Percentiles rank a stretch among this genome's conserved stretches.
These are phyloP conservation scores for Drosophila paramelanica DNA, from an alignment of 2,888 invertebrate species.

Conservation along the genomic window DNA sequence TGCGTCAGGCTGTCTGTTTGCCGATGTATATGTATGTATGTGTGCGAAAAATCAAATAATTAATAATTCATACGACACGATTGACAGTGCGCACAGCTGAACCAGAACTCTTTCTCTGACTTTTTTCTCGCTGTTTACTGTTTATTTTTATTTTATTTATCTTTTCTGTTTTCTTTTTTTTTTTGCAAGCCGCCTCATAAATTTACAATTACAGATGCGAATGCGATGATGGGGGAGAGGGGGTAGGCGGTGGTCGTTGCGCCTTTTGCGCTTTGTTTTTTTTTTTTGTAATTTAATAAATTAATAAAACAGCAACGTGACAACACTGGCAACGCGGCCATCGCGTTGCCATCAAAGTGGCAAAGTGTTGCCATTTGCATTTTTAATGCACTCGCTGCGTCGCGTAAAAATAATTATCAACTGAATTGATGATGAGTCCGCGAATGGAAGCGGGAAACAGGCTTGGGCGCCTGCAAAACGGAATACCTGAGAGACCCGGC, in stretches of 20 bases:
- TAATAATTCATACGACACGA: constrained; percentile 80
- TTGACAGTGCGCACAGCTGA: constrained; percentile 70
- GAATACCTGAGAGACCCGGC: constrained; percentile 26
- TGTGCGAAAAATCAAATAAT: constrained; percentile 77
- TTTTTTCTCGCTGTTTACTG: constrained; percentile 11
- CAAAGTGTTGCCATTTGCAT: constrained; percentile 83
- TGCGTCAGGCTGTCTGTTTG: constrained; percentile 12
- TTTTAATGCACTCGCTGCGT: constrained; percentile 79
- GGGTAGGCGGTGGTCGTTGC: constrained; percentile 16
- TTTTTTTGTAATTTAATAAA: constrained; percentile 74
- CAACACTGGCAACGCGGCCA: constrained; percentile 63
- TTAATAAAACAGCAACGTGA: constrained; percentile 82
- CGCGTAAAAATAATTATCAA: constrained; percentile 82
- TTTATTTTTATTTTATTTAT: constrained; percentile 26
- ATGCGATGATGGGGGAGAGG: constrained; percentile 17
- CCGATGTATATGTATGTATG: constrained; percentile 24
- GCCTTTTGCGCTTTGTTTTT: constrained; percentile 40
- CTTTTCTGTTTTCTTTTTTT: constrained; percentile 22
- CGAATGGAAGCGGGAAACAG: constrained; percentile 21
- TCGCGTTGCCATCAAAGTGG: constrained; percentile 76
- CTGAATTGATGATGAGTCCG: constrained; percentile 76
- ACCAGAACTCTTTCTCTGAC: constrained; percentile 53
- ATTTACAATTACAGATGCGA: constrained; percentile 79
- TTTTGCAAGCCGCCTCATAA: constrained; percentile 62
- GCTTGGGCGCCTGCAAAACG: constrained; percentile 25